These are phyloP conservation scores for Gastrophysa polygoni DNA, from an alignment of 2,888 invertebrate species.

Conservation along the genomic window DNA sequence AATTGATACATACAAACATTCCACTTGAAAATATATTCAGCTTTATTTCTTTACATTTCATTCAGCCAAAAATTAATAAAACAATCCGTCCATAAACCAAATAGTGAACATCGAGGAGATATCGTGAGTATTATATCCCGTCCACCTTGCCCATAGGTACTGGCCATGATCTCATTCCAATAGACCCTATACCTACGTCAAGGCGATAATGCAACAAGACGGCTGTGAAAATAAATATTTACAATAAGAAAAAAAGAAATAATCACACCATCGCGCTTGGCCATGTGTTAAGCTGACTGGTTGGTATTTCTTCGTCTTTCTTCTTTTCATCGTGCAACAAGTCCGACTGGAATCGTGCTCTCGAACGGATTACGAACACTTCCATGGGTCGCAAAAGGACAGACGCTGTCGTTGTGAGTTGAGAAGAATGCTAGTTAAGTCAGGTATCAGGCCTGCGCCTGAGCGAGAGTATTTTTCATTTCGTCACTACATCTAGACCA, in stretches of 20 bases:
- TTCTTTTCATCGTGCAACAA: not conserved
- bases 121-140: not conserved
- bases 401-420: conserved; percentile 16
- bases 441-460: conserved; percentile 41
- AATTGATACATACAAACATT: too few species aligned
- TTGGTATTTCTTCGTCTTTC: conserved; percentile 13
- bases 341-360: conserved; percentile 13
- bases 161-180: too few species aligned
- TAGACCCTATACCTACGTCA: conserved; percentile 19
- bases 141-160: conserved; percentile 13
- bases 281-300: conserved; percentile 30
- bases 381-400: conserved; percentile 18
- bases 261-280: conserved; percentile 39
- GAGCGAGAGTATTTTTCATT: too few species aligned
- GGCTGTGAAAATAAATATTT: conserved; percentile 50
- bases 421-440: conserved; percentile 41
- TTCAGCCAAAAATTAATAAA: too few species aligned
- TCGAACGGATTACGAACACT: conserved; percentile 5
- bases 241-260: conserved; percentile 47
- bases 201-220: conserved; percentile 20
- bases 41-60: too few species aligned
- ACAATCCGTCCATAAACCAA: too few species aligned
- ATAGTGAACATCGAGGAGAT: too few species aligned
- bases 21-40: too few species aligned
- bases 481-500: too few species aligned